Base-by-base conservation (phyloP, 2,888 invertebrate genomes). In the Lepidochrysops patricia region DNA sequence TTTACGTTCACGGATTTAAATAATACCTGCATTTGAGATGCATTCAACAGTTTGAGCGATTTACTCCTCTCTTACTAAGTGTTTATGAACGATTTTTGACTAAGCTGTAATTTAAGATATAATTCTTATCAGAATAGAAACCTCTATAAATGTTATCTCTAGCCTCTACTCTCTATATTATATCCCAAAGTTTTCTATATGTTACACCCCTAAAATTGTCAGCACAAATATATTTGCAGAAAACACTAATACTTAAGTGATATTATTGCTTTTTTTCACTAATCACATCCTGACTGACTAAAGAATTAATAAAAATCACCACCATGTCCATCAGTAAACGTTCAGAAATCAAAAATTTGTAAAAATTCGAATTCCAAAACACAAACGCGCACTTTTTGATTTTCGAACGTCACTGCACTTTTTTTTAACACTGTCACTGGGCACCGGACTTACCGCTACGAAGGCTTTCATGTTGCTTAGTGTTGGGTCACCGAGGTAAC, bases 381-480 rank as follows among this genome's bases (percentile, higher is more conserved):
- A 65, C 64, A 64, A 29, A 43, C 27, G 37, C 58, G 68, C 70
- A 72, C 70, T 67, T 58, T 60, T 74, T 80, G 84, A 86, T 84
- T 85, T 84, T 78, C 64, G 84, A 84, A 83, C 77, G 76, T 77
- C 82, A 82, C 82, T 73, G 71, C 82, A 84, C 82, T 82, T 76
- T 74, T 77, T 82, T 68, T 66, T 64, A 65, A 66, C 67, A 77
- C 76, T 73, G 67, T 62, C 75, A 76, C 79, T 67, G 66, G 67
- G 66, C 81, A 81, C 84, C 80, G 68, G 73, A 89, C 88, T 89
- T 86, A 89, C 89, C 89, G 89, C 88, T 82, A 85, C 84, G 84
- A 86, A 89, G 85, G 87, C 82, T 82, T 82, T 89, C 89, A 89
- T 89, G 84, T 65, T 88, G 86, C 75, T 77, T 83, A 79, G 79